These are phyloP conservation scores for Heloderma charlesbogerti DNA, from an alignment of 2,113 vertebrate genomes.

Conservation along the genomic window DNA sequence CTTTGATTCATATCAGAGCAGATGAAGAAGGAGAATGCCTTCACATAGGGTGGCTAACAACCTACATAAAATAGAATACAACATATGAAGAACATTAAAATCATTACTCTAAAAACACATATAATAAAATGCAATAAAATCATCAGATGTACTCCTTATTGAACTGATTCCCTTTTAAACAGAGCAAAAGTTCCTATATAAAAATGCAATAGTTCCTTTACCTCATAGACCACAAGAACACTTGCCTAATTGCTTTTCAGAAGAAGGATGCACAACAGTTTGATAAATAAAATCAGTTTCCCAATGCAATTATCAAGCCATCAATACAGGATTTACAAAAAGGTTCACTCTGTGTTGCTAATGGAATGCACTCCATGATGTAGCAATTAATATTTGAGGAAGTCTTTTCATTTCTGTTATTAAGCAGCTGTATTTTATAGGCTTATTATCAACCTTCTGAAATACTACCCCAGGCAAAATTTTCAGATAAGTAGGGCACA, in stretches of 20 bases:
- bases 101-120: too few species aligned
- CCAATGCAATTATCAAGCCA: not conserved
- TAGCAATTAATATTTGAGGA: conserved; percentile 48
- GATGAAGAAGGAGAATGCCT: too few species aligned
- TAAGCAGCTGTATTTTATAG: not conserved
- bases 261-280: not conserved
- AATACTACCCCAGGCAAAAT: conserved; percentile 11
- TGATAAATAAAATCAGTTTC: not conserved
- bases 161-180: not conserved
- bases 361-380: conserved; percentile 26
- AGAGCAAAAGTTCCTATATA: not conserved
- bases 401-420: conserved; percentile 28
- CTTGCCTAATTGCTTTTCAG: not conserved
- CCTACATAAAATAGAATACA: too few species aligned
- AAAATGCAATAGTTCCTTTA: not conserved
- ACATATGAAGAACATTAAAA: too few species aligned
- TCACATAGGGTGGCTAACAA: too few species aligned
- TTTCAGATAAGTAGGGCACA: conserved; percentile 26
- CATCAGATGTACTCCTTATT: not conserved
- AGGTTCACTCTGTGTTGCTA: conserved; percentile 21
- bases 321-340: conserved; percentile 32
- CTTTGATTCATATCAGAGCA: too few species aligned
- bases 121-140: too few species aligned
- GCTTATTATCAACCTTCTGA: conserved; percentile 22
- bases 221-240: not conserved